These are phyloP conservation scores for Gallinago nigripennis DNA, from an alignment of 2,797 vertebrate species.

Conservation along the genomic window DNA sequence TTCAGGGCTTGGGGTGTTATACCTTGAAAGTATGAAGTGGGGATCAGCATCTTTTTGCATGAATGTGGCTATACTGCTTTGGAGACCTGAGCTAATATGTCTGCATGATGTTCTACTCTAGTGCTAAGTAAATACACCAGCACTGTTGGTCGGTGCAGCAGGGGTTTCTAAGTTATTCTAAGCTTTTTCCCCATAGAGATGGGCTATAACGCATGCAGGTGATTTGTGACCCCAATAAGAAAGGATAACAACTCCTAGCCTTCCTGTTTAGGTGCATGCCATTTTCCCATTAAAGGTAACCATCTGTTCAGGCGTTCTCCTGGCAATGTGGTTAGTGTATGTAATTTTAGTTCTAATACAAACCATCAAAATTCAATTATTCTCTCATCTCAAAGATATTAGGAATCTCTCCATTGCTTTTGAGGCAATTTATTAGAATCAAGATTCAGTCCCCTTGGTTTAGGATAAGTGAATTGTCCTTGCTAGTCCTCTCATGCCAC, in stretches of 20 bases:
- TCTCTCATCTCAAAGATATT: neutral
- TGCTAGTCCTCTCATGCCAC: neutral
- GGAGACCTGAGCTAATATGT: neutral
- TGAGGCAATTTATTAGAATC: neutral
- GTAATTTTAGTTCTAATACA: neutral
- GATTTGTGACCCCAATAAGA: slow-evolving; percentile 8
- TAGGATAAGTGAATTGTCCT: neutral
- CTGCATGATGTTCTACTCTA: neutral
- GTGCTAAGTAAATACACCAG: neutral
- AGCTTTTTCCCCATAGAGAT: neutral
- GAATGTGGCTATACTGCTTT: neutral
- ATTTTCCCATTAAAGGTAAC: neutral
- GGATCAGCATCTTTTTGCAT: neutral
- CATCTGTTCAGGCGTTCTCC: neutral
- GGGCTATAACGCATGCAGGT: neutral
- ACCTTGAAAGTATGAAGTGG: neutral
- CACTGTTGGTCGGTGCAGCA: neutral
- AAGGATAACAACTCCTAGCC: neutral
- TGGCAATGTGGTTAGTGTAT: neutral
- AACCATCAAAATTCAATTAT: neutral
- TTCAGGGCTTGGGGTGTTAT: neutral
- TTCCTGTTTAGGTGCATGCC: neutral
- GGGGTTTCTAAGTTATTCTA: neutral
- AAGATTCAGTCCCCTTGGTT: neutral
- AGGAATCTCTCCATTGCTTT: neutral